phyloP scores from a whole-genome alignment of 2,888 invertebrate genomes.

The Limnephilus marmoratus region DNA sequence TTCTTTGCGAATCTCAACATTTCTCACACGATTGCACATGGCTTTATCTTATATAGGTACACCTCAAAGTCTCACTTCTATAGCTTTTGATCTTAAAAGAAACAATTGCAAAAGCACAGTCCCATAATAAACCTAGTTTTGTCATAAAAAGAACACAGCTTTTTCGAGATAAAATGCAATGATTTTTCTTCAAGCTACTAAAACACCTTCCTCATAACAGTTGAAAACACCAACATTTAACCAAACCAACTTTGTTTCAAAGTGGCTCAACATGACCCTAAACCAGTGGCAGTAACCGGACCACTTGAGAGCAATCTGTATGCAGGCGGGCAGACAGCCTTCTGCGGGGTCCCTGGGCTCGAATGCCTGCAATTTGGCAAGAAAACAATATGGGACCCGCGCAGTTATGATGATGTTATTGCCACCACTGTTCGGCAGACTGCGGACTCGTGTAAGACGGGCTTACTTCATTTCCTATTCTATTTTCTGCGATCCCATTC shows the following conservation, averaged over 20 bases:
- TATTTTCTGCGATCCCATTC: not conserved
- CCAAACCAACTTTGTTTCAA: not conserved
- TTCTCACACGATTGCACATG: too few species aligned
- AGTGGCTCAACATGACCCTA: not conserved
- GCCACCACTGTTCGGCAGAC: slow-evolving; percentile 3
- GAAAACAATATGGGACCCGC: slow-evolving; percentile 54
- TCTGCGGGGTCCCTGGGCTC: not conserved
- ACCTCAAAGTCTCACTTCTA: too few species aligned
- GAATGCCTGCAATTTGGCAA: slow-evolving; percentile 63
- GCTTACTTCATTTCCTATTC: not conserved
- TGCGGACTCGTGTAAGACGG: not conserved
- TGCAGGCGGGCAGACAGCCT: not conserved
- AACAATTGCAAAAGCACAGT: too few species aligned
- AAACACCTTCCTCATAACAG: not conserved
- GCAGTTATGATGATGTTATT: slow-evolving; percentile 59
- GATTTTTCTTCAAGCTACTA: not conserved
- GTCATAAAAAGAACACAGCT: too few species aligned
- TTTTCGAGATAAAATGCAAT: too few species aligned
- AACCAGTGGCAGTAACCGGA: not conserved
- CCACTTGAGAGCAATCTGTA: slow-evolving; percentile 31
- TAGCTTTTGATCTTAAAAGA: too few species aligned
- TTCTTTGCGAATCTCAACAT: too few species aligned
- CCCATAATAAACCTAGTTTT: too few species aligned
- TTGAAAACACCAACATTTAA: not conserved
- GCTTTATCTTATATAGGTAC: too few species aligned